Percentiles rank a stretch among this genome's conserved stretches.
Conservation (phyloP, 2,888 invertebrate species). For the Pollenia griseotomentosa region DNA sequence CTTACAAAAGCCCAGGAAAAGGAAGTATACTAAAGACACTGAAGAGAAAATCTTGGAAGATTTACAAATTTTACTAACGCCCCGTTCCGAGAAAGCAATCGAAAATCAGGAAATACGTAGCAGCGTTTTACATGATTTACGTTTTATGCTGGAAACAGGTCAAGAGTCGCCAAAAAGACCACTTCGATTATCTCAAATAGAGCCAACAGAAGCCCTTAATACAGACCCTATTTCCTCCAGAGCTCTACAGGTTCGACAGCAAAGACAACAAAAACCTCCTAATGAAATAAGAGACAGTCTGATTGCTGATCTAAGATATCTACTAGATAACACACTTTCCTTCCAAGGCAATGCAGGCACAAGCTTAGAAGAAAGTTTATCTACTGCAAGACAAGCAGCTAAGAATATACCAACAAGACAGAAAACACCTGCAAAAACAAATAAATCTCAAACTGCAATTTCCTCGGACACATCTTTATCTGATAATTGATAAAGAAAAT, state of each 20-base stretch:
- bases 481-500: background rate
- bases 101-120: background rate
- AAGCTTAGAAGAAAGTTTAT: background rate
- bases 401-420: background rate
- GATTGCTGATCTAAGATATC: slow-evolving; percentile 19
- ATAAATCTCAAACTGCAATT: background rate
- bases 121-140: slow-evolving; percentile 31
- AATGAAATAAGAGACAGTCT: slow-evolving; percentile 28
- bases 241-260: background rate
- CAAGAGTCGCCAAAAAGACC: background rate
- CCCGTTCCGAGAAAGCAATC: background rate
- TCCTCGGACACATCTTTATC: background rate
- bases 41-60: slow-evolving; percentile 43
- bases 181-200: background rate
- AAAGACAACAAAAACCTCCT: background rate
- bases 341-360: background rate
- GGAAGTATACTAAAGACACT: slow-evolving; percentile 31
- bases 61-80: slow-evolving; percentile 27
- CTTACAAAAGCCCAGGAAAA: background rate
- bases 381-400: background rate
- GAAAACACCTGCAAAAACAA: background rate
- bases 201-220: background rate
- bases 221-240: background rate
- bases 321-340: slow-evolving; percentile 3
- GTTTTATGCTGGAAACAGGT: slow-evolving; percentile 34